phyloP scores from a whole-genome alignment of 2,888 invertebrate species.

The Athalia cordata region DNA sequence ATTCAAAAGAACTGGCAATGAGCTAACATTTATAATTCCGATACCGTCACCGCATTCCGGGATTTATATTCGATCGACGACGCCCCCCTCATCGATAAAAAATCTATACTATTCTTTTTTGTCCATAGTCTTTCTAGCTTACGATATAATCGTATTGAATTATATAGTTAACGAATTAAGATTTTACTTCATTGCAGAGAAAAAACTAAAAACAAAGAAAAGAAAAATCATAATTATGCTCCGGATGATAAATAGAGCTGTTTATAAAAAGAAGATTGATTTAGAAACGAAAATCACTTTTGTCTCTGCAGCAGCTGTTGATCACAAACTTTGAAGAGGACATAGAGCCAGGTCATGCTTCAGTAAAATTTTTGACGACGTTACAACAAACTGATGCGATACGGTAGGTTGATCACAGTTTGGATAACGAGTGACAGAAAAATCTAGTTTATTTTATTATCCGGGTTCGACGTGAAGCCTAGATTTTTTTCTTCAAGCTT shows the following conservation, averaged over 20 bases:
- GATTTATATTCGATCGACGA: neutral
- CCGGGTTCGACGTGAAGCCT: constrained; percentile 14
- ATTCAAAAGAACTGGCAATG: constrained; percentile 23
- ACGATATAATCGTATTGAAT: neutral
- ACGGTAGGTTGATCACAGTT: constrained; percentile 34
- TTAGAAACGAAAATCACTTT: constrained; percentile 12
- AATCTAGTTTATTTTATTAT: constrained; percentile 37
- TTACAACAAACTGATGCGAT: neutral
- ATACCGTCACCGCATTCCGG: constrained; percentile 7
- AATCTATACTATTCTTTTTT: neutral
- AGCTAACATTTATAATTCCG: constrained; percentile 21
- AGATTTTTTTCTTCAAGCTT: neutral
- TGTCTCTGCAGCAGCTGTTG: neutral
- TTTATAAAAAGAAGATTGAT: neutral
- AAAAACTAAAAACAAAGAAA: neutral
- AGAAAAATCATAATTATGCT: neutral
- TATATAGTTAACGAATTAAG: constrained; percentile 13
- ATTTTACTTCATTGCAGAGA: constrained; percentile 14
- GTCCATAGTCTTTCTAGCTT: neutral
- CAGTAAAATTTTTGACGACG: constrained; percentile 22
- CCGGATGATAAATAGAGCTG: neutral
- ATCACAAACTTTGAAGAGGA: too few relatives aligned
- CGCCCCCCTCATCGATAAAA: constrained; percentile 14
- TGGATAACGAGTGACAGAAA: constrained; percentile 14
- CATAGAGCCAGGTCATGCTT: constrained; percentile 14